Conservation (phyloP, 2,888 invertebrate genomes). For the Melanophora roralis region DNA sequence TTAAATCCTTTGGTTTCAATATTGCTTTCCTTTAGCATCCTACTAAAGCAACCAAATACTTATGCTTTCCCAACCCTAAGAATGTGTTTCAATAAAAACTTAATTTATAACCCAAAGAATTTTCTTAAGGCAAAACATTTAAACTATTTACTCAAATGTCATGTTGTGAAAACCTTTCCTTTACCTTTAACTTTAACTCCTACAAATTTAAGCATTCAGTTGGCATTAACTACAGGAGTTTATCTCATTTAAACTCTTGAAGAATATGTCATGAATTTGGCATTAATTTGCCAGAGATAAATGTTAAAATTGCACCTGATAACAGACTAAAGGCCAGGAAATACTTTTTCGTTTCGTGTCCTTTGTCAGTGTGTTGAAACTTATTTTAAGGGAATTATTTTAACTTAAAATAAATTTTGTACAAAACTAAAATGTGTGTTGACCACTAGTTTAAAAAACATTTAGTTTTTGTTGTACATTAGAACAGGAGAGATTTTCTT, state of each 20-base stretch:
- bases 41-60: too few relatives aligned
- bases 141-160: not conserved
- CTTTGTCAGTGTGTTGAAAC: not conserved
- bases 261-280: slow-evolving; percentile 31
- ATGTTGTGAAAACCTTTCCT: too few relatives aligned
- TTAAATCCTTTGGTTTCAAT: too few relatives aligned
- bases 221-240: slow-evolving; percentile 35
- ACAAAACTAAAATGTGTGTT: not conserved
- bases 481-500: not conserved
- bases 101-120: not conserved
- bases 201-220: too few relatives aligned
- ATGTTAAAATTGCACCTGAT: slow-evolving; percentile 31
- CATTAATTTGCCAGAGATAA: slow-evolving; percentile 39
- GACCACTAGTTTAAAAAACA: not conserved
- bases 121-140: slow-evolving; percentile 13
- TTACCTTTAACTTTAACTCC: too few relatives aligned
- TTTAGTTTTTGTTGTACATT: not conserved
- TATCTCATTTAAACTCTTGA: slow-evolving; percentile 37
- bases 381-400: not conserved
- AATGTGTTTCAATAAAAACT: too few relatives aligned
- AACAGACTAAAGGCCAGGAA: not conserved
- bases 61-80: too few relatives aligned
- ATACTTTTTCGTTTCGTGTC: not conserved
- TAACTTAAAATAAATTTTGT: not conserved
- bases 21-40: too few relatives aligned